Conservation (phyloP, 2,888 invertebrate species). For the Philhelius pedissequus region DNA sequence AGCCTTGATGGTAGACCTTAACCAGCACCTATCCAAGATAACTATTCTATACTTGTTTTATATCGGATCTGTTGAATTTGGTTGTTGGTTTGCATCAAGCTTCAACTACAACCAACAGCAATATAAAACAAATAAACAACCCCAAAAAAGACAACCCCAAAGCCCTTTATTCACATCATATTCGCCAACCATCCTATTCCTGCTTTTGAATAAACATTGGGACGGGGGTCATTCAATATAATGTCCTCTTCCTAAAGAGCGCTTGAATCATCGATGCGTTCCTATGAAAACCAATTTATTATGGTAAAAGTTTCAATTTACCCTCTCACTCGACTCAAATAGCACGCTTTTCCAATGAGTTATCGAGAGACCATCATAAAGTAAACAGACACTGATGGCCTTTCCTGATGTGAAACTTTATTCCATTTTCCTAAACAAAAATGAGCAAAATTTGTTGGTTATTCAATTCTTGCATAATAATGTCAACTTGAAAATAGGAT, state of each 20-base stretch:
- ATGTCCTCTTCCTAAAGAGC: constrained; percentile 11
- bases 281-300: constrained; percentile 48
- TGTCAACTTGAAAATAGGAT: constrained; percentile 27
- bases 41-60: no score
- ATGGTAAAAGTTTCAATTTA: constrained; percentile 30
- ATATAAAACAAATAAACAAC: not conserved
- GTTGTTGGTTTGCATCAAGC: not conserved
- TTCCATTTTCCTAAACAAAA: not conserved
- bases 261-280: constrained; percentile 60
- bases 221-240: not conserved
- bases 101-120: not conserved
- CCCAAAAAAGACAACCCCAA: not conserved
- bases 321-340: not conserved
- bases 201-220: not conserved
- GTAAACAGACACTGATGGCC: not conserved
- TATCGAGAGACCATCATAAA: not conserved
- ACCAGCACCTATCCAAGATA: no score
- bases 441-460: constrained; percentile 40
- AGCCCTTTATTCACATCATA: not conserved
- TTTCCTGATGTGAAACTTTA: not conserved
- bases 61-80: no score
- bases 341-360: not conserved
- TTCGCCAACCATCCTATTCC: not conserved
- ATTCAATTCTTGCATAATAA: constrained; percentile 29
- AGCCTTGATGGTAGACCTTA: no score